Conservation (phyloP, 2,888 invertebrate genomes). For the Drosophila mercatorum region DNA sequence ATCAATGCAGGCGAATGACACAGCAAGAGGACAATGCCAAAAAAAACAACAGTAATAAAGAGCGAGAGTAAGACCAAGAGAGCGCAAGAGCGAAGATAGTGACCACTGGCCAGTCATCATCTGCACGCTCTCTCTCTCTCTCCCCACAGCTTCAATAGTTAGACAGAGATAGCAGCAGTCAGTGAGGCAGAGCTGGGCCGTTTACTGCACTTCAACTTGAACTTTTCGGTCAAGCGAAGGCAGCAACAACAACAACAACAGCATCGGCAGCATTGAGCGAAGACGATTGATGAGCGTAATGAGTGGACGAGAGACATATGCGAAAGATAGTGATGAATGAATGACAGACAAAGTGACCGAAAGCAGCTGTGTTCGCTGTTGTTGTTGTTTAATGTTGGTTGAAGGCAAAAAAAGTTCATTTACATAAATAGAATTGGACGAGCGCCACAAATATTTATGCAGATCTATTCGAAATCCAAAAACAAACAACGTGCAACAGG, state of each 20-base stretch:
- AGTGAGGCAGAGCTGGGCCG: constrained; percentile 49
- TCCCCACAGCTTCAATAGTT: neutral
- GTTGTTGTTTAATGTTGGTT: constrained; percentile 15
- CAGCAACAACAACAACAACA: constrained; percentile 15
- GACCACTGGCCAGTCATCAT: constrained; percentile 19
- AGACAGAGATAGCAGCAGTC: constrained; percentile 9
- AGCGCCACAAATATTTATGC: constrained; percentile 1
- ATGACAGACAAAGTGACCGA: constrained; percentile 52
- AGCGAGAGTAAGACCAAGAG: neutral
- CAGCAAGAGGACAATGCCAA: constrained; percentile 25
- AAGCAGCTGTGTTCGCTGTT: constrained; percentile 57
- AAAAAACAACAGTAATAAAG: neutral
- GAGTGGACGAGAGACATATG: constrained; percentile 25
- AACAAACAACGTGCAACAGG: constrained; percentile 12
- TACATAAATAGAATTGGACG: constrained; percentile 25
- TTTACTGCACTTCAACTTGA: constrained; percentile 73
- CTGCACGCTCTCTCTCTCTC: constrained; percentile 3
- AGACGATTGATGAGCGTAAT: constrained; percentile 70
- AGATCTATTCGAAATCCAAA: constrained; percentile 13
- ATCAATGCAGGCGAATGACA: constrained; percentile 72
- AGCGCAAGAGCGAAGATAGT: constrained; percentile 4
- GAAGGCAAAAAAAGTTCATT: constrained; percentile 69
- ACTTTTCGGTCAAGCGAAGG: constrained; percentile 56
- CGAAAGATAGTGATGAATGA: constrained; percentile 46
- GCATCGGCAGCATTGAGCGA: constrained; percentile 51